Conservation (phyloP, 2,797 vertebrate genomes). For the Eulemur mongoz region DNA sequence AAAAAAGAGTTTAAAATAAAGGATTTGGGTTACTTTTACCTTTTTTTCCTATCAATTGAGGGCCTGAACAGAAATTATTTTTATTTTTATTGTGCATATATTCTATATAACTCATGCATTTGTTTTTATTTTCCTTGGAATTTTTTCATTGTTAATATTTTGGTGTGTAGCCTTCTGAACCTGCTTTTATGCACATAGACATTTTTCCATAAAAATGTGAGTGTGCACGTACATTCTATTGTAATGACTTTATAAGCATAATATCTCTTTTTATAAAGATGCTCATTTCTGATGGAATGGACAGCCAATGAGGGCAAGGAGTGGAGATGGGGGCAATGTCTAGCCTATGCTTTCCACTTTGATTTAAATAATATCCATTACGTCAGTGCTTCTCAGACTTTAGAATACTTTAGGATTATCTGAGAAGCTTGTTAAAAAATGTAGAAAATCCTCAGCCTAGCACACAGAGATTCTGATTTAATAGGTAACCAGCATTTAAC, state of each 20-base stretch:
- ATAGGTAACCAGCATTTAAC: not conserved
- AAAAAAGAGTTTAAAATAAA: conserved; percentile 26
- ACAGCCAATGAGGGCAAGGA: not conserved
- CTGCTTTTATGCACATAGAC: not conserved
- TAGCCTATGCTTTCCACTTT: not conserved
- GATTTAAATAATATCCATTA: not conserved
- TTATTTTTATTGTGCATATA: not conserved
- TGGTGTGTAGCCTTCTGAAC: not conserved
- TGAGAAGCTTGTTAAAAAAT: not conserved
- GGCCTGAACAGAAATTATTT: not conserved
- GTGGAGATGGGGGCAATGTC: not conserved
- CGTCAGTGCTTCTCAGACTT: not conserved
- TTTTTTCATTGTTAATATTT: not conserved
- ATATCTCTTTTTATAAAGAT: conserved; percentile 31
- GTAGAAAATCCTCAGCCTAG: not conserved
- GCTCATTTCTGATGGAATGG: not conserved
- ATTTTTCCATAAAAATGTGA: conserved; percentile 2
- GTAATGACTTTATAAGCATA: not conserved
- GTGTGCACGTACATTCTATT: not conserved
- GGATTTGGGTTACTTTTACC: not conserved
- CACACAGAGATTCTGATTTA: not conserved
- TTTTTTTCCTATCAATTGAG: not conserved
- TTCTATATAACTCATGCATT: not conserved
- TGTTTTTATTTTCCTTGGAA: conserved; percentile 15
- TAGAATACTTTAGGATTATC: not conserved